Evolutionary conservation across 2,797 vertebrate genomes (phyloP).

Genomic region (Pseudopleuronectes americanus): DNA sequence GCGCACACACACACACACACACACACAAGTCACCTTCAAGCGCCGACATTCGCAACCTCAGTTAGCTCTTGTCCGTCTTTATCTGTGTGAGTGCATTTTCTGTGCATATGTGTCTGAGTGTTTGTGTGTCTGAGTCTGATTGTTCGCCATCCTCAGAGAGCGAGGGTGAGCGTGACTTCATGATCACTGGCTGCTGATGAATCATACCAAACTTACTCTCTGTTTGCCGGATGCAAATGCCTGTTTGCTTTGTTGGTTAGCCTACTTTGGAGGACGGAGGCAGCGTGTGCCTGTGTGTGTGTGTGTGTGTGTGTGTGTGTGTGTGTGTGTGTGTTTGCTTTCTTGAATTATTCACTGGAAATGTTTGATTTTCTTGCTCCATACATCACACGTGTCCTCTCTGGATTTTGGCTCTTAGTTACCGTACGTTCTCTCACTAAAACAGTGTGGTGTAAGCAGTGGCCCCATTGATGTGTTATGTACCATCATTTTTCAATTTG

Average conservation of each 20-base stretch:
- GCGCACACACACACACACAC: conserved; percentile 17
- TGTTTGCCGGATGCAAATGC: conserved; percentile 70
- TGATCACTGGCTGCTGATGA: conserved; percentile 66
- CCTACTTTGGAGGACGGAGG: conserved; percentile 58
- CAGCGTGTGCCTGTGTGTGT: conserved; percentile 11
- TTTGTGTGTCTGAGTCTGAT: conserved; percentile 20
- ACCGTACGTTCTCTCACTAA: conserved; percentile 16
- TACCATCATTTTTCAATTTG: conserved; percentile 68
- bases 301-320: not conserved
- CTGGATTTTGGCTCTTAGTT: conserved; percentile 10
- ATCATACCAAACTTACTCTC: conserved; percentile 63
- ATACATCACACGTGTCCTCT: conserved; percentile 25
- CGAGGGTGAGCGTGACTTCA: conserved; percentile 57
- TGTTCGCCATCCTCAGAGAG: conserved; percentile 54
- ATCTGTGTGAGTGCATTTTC: not conserved
- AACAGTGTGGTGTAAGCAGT: conserved; percentile 23
- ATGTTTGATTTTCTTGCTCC: conserved; percentile 58
- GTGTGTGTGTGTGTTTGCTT: conserved; percentile 10
- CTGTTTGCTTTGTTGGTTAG: conserved; percentile 72
- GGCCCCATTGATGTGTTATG: conserved; percentile 45
- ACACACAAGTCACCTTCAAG: conserved; percentile 68
- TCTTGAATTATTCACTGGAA: conserved; percentile 67
- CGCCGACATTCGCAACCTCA: conserved; percentile 37
- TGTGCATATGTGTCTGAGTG: not conserved
- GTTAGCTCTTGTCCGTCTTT: conserved; percentile 6